phyloP scores from a whole-genome alignment of 2,888 invertebrate species.

The Argyra leucocephala region DNA sequence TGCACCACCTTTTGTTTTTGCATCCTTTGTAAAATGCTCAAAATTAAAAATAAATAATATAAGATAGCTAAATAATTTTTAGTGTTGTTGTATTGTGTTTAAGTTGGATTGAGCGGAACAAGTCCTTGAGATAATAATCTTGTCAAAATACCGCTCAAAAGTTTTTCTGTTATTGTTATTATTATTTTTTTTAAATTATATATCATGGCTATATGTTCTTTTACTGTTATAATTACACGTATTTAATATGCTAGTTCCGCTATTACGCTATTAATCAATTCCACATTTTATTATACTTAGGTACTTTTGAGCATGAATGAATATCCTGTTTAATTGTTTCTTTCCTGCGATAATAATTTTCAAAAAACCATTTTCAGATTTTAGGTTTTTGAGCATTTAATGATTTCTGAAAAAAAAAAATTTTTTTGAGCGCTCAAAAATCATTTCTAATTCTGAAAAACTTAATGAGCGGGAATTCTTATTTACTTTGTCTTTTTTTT shows the following conservation, averaged over 20 bases:
- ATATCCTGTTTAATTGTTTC: not conserved
- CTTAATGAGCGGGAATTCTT: not conserved
- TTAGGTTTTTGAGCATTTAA: not conserved
- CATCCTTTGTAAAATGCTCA: not conserved
- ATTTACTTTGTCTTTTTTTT: not conserved
- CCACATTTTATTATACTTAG: too few species aligned
- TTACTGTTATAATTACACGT: too few species aligned
- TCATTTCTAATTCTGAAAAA: not conserved
- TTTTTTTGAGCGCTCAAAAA: not conserved
- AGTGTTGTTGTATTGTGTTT: not conserved
- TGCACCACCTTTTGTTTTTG: conserved; percentile 1
- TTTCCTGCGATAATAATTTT: not conserved
- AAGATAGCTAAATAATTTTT: too few species aligned
- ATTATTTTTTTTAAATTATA: too few species aligned
- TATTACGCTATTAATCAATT: conserved; percentile 5
- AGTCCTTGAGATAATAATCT: conserved; percentile 4
- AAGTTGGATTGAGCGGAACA: not conserved
- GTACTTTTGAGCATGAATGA: not conserved
- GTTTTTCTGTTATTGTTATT: too few species aligned
- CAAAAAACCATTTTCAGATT: not conserved
- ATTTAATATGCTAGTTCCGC: not conserved
- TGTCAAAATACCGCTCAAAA: not conserved
- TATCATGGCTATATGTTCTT: too few species aligned
- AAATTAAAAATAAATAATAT: too few species aligned
- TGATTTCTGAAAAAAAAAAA: not conserved